Base-by-base conservation (phyloP, 2,888 invertebrate species). In the Sipha maydis region DNA sequence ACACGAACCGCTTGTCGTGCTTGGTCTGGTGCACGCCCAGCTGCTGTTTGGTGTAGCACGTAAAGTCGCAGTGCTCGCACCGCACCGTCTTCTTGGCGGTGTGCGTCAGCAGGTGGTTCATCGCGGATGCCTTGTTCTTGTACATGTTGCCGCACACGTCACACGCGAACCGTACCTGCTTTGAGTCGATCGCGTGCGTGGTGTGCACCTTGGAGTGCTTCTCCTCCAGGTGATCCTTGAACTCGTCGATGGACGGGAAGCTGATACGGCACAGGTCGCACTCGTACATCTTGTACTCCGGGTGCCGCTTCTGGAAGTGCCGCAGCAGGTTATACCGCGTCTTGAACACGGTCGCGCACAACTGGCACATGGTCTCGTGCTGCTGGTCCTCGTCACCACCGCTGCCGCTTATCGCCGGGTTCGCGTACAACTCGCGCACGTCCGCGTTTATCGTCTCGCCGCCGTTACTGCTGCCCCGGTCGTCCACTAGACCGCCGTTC, bases 111-210 rank as follows among this genome's bases (percentile, higher is more conserved):
- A 91, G 91, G 91, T 95, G 95, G 80, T 93, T 92, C 90, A 92
- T 91, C 89, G 94, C 91, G 90, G 94, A 94, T 91, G 91, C 78
- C 21, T 89, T 85, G 31, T 82, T 85, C 0, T 92, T 92, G 90
- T 94, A 93, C 85, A 91, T 92, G 56, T 92, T 91, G 0, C 92
- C 92, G 91, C 94, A 94, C 67, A 92, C 91, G 9, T 92, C 91
- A 90, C 94, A 94, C 71, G 91, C 91, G 91, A 89, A 89, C 54
- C 80, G 83, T n/a, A 82, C 75, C 61, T 89, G 83, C 11, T 76
- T 89, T 1, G 89, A 21, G 56, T 89, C 83, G 0, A 61, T n/a
- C 11, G 84, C 56, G 8, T 73, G 19, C 19, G 31, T 8, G 25
- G 84, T 25, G 48, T 89, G 75, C 8, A 80, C 2, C 41, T 41